Base-by-base conservation (phyloP, 2,888 invertebrate genomes). In the Patella caerulea region DNA sequence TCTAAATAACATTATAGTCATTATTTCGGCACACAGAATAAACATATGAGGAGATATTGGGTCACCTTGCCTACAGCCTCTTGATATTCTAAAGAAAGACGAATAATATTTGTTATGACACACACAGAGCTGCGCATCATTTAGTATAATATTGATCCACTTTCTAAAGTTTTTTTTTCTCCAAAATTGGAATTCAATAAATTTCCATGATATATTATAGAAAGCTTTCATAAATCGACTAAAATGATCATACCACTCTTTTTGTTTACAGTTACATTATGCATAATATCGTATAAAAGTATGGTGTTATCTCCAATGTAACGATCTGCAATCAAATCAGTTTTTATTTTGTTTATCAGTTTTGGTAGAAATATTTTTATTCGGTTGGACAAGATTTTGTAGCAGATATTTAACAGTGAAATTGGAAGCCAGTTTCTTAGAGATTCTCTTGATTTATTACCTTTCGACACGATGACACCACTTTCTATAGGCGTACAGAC, bases 41-140 rank as follows among this genome's bases (percentile, higher is more conserved):
- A 65, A 65, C 24, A 65, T 19, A 3, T 65, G 19, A 15, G 65
- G 65, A 9, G 65, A 65, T 65, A 65, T 65, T 24, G 65, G 65
- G n/a, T 65, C 65, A 65, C 19, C 65, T 24, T 65, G 65, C 24
- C 65, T 65, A 65, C 65, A 65, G 14, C 65, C 65, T 11, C n/a
- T n/a, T 2, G 65, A 65, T 7, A 65, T 65, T 3, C 19, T 65
- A 65, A 65, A 65, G 24, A 65, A 65, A 11, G 17, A 5, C 1
- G 65, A 65, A 24, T 19, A 65, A 65, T 15, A 65, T 19, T 65
- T 65, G 24, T 65, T 65, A 11, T 65, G 65, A 2, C n/a, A 19
- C n/a, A 65, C 65, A 24, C 65, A 65, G 9, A 65, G n/a, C 24
- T n/a, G n/a, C 24, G 19, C 65, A n/a, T 65, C 24, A 19, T 65